Evolutionary conservation across 1,140 invertebrate genomes (phyloP), one percentile per base, ranked within the genome.

Genomic region (Teleopsis dalmanni): DNA sequence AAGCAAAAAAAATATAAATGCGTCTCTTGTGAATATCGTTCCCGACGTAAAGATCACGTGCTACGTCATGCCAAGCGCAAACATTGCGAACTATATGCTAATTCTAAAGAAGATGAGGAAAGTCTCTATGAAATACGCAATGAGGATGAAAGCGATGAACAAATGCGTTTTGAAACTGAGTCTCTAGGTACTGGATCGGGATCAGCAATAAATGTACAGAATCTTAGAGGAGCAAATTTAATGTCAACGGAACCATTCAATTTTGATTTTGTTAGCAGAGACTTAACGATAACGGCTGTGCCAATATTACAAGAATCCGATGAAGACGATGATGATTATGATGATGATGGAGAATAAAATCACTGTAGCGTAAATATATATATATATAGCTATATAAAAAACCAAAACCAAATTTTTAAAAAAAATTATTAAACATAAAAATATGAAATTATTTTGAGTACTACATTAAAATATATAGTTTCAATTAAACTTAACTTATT

Each of bases 1-100:
- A 69, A 69, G 49, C 60, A 69, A 34, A 69, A 69, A 53, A 67
- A 66, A 47, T 69, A 69, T 51, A 64, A 65, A 44, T 69, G 65
- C 44, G 54, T 65, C 7, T 69, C 60, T 35, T 69, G 65, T 50
- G 64, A 65, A 40, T 69, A 69, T 51, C 57, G 65, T 9, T 68
- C 65, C 9, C 54, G 65, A 3, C 65, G 65, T 48, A 67, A 68
- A 44, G 65, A 69, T 58, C 65, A 69, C 45, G 62, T 69, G 10
- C 26, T 65, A 29, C 53, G 65, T 4, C 65, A 69, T 49, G 62
- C 62, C 1, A 64, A 60, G 38, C 62, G 65, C 33, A 65, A 69
- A 45, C 65, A 69, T 38, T 65, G 64, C 37, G 56, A 65, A 44
- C 56, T 67, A 9, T 67, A 67, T 27, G 64, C 59, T 35, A 44